Conservation (phyloP, 2,113 vertebrate genomes). For the Asarcornis scutulata region DNA sequence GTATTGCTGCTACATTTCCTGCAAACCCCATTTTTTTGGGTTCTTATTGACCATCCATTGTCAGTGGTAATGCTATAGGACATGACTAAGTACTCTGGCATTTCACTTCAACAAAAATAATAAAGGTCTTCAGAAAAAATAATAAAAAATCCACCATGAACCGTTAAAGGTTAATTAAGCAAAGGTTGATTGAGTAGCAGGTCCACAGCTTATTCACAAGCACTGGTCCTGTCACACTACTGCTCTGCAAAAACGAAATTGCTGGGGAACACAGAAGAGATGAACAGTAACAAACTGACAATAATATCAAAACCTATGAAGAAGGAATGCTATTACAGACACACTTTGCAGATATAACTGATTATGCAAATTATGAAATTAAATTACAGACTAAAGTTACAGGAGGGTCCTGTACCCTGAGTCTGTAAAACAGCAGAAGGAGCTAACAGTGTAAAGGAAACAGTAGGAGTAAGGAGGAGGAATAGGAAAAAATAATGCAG, state of each 20-base stretch:
- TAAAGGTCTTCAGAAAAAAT: neutral
- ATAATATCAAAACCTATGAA: neutral
- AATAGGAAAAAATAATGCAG: neutral
- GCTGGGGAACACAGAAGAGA: neutral
- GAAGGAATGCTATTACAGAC: neutral
- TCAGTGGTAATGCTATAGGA: neutral
- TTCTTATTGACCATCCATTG: neutral
- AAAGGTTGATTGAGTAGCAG: neutral
- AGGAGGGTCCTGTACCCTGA: neutral
- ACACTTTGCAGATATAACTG: neutral
- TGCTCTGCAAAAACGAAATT: neutral
- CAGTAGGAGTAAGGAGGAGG: neutral
- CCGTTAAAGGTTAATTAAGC: neutral
- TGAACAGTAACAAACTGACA: no score
- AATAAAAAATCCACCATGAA: neutral
- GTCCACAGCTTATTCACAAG: neutral
- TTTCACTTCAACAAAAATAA: neutral
- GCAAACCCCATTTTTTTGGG: neutral
- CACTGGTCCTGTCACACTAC: neutral
- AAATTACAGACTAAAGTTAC: neutral
- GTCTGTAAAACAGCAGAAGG: neutral
- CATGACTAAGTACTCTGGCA: neutral
- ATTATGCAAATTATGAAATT: neutral
- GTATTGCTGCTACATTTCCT: neutral
- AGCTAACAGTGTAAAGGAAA: neutral